Base-by-base conservation (phyloP, 2,113 vertebrate species). In the Smithornis capensis region DNA sequence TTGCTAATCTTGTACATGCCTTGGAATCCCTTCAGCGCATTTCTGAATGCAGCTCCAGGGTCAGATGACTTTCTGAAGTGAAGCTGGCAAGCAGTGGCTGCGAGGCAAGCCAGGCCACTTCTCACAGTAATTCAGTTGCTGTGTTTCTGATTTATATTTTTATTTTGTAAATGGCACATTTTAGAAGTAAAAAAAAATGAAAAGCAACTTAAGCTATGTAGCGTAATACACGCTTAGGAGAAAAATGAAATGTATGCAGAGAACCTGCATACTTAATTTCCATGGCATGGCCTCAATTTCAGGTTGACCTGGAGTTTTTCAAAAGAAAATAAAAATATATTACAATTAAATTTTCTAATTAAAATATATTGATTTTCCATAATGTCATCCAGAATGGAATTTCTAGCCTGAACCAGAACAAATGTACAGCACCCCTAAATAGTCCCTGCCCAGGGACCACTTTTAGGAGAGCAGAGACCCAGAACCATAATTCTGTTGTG, bases 51-150 rank as follows among this genome's bases (percentile, higher is more conserved):
- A 92, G 59, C 28, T 95, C 44, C 75, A 75, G 68, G 59, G 31
- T 83, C 87, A 92, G 75, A 90, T 47, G 64, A 90, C 70, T 88
- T 97, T 95, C 71, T 92, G 82, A 94, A 94, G 65, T 45, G 65
- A 96, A 88, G 56, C 59, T 96, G 92, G 90, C 68, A 90, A 92
- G 83, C 73, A 88, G 24, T 6, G 60, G 8, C 47, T 93, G 52
- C 88, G 42, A 95, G 62, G 79, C 12, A 10, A 95, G 92, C 92
- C 94, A 95, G 84, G 17, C 60, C 23, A 19, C 90, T 96, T 95
- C 93, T 90, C 87, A 94, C 92, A 96, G 87, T 94, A 91, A 19
- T 94, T 95, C 76, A 67, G 28, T 74, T 89, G 83, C 80, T 92
- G 90, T 83, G 83, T 4, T 88, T 92, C 80, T 95, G 56, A 92